phyloP scores from a whole-genome alignment of 2,888 invertebrate genomes.

The Drosophila flavopinicola region DNA sequence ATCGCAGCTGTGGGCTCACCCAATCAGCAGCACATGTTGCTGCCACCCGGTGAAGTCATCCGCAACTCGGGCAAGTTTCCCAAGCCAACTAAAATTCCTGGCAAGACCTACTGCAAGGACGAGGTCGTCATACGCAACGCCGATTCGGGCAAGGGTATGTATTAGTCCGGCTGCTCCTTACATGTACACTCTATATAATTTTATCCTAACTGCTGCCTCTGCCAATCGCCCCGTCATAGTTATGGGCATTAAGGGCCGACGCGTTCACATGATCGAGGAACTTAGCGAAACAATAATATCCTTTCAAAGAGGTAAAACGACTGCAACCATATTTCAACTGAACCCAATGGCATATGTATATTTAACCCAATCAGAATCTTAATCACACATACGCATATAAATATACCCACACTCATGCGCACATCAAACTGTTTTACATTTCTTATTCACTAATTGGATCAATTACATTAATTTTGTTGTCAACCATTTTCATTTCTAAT shows the following conservation, averaged over 20 bases:
- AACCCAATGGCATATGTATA: conserved; percentile 2
- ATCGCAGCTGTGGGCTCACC: conserved; percentile 82
- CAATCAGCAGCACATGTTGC: conserved; percentile 85
- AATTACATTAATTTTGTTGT: too few relatives aligned
- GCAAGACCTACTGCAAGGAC: conserved; percentile 97
- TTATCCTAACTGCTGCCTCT: conserved; percentile 13
- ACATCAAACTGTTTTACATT: conserved; percentile 19
- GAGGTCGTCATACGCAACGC: conserved; percentile 97
- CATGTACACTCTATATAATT: neutral
- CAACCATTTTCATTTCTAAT: too few relatives aligned
- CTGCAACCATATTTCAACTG: neutral
- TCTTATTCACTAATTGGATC: conserved; percentile 28
- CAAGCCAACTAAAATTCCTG: conserved; percentile 95
- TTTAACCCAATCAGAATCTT: neutral
- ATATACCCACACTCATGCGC: conserved; percentile 16
- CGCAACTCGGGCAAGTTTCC: conserved; percentile 95
- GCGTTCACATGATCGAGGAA: conserved; percentile 99
- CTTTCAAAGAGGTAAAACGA: conserved; percentile 96
- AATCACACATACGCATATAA: conserved; percentile 10
- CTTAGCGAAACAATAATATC: conserved; percentile 99
- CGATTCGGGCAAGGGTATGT: conserved; percentile 96
- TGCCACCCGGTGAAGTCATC: conserved; percentile 93
- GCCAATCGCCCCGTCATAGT: conserved; percentile 86
- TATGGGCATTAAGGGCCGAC: conserved; percentile 99
- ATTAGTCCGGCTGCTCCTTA: neutral